Evolutionary conservation across 2,888 invertebrate genomes (phyloP).

Genomic region (Salpingus planirostris): DNA sequence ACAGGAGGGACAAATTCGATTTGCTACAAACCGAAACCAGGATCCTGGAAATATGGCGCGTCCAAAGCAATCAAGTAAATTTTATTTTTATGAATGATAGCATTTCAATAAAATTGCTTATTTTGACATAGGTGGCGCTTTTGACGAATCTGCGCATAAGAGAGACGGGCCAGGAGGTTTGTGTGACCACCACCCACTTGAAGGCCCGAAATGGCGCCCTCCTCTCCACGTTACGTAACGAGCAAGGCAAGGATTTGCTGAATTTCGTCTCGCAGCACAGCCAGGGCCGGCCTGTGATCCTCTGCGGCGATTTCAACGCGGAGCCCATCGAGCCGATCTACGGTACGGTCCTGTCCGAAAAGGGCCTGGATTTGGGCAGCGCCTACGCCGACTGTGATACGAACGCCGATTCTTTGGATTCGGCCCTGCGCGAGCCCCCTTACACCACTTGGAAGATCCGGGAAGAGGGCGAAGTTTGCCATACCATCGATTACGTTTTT

Average conservation of each 20-base stretch:
- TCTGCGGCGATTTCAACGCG: slow-evolving; percentile 72
- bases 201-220: slow-evolving; percentile 63
- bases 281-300: slow-evolving; percentile 48
- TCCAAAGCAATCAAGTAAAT: slow-evolving; percentile 60
- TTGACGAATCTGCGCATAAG: slow-evolving; percentile 47
- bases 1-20: slow-evolving; percentile 53
- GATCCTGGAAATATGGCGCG: slow-evolving; percentile 61
- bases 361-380: slow-evolving; percentile 41
- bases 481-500: slow-evolving; percentile 69
- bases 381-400: slow-evolving; percentile 44
- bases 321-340: slow-evolving; percentile 65
- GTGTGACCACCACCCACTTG: slow-evolving; percentile 63
- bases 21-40: slow-evolving; percentile 49
- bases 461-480: slow-evolving; percentile 60
- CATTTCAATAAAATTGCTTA: neutral
- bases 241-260: slow-evolving; percentile 60
- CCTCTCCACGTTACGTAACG: slow-evolving; percentile 57
- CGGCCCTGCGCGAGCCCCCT: slow-evolving; percentile 47
- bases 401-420: slow-evolving; percentile 15
- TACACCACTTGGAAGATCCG: slow-evolving; percentile 73
- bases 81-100: neutral
- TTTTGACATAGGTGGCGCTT: slow-evolving; percentile 52
- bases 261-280: slow-evolving; percentile 46
- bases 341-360: slow-evolving; percentile 46
- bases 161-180: slow-evolving; percentile 51